phyloP scores from a whole-genome alignment of 2,113 vertebrate genomes.

The Lepus americanus region DNA sequence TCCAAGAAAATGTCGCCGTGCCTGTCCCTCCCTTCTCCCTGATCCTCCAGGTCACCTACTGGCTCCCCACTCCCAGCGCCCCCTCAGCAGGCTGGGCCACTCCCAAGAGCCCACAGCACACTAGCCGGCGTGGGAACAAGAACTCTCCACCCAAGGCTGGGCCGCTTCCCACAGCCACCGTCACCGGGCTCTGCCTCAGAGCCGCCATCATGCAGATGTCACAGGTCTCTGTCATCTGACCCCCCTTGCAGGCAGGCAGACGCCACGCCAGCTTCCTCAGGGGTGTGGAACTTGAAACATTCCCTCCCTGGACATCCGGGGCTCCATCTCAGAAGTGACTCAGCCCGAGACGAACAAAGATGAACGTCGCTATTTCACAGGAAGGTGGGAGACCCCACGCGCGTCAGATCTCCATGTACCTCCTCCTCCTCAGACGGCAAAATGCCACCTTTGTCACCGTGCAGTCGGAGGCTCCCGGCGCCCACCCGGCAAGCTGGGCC shows the following conservation, averaged over 20 bases:
- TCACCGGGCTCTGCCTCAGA: neutral
- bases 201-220: neutral
- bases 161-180: neutral
- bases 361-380: conserved; percentile 54
- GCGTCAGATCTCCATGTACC: conserved; percentile 67
- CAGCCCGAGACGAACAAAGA: conserved; percentile 70
- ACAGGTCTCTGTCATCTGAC: conserved; percentile 31
- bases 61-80: neutral
- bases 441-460: conserved; percentile 71
- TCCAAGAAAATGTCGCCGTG: neutral
- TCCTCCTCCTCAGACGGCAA: conserved; percentile 67
- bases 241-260: conserved; percentile 56
- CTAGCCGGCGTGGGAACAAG: neutral
- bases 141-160: accelerated
- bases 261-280: conserved; percentile 36
- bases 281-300: conserved; percentile 66
- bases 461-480: conserved; percentile 57
- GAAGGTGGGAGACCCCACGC: conserved; percentile 51
- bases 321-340: conserved; percentile 73
- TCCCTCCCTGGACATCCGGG: conserved; percentile 67
- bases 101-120: neutral
- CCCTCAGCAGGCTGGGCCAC: neutral
- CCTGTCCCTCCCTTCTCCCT: neutral
- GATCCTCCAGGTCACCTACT: neutral
- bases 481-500: neutral